These are phyloP conservation scores for Acropternis orthonyx DNA, from an alignment of 2,797 vertebrate species.

Conservation along the genomic window DNA sequence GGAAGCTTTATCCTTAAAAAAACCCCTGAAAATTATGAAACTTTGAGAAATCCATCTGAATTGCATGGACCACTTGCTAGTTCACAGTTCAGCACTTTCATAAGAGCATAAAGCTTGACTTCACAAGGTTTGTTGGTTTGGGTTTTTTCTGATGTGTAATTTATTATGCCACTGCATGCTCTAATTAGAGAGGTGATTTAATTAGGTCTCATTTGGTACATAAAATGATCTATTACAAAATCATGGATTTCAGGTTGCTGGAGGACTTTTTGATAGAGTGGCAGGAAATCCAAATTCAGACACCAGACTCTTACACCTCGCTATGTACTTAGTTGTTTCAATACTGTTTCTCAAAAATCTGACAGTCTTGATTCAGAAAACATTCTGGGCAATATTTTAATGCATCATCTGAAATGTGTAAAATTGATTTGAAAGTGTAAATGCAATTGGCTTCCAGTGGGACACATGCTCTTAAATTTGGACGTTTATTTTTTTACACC, in stretches of 20 bases:
- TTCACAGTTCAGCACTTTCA: background rate
- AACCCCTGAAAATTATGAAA: background rate
- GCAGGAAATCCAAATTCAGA: background rate
- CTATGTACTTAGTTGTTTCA: rapidly evolving
- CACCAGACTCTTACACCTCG: background rate
- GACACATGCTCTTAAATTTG: background rate
- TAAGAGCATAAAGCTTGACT: background rate
- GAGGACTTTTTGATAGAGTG: background rate
- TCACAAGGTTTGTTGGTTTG: background rate
- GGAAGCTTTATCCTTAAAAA: background rate
- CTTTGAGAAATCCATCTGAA: background rate
- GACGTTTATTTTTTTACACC: background rate
- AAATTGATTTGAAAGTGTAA: background rate
- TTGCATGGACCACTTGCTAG: background rate
- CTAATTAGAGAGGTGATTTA: background rate
- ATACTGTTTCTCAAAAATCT: background rate
- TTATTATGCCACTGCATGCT: background rate
- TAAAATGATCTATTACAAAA: background rate
- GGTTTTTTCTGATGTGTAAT: background rate
- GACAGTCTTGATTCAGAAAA: background rate
- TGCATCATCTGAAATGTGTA: background rate
- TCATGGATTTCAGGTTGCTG: background rate
- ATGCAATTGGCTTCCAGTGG: background rate
- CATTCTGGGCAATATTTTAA: background rate
- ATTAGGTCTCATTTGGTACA: background rate